These are phyloP conservation scores for Lochmaea crataegi DNA, from an alignment of 2,888 invertebrate species.

Conservation along the genomic window DNA sequence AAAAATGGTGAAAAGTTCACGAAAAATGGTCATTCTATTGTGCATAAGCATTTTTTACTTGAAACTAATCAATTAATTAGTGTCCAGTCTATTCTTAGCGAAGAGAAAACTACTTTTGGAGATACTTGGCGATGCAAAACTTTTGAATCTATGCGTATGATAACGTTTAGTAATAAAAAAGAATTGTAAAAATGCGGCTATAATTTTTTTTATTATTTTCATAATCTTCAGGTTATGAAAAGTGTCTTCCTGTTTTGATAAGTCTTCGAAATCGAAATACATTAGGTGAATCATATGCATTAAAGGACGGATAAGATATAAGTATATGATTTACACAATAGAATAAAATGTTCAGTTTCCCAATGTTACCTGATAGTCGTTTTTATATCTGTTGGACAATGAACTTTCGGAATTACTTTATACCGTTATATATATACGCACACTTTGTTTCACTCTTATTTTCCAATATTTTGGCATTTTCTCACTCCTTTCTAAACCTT, in stretches of 20 bases:
- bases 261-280: conserved; percentile 7
- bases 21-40: no score
- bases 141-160: no score
- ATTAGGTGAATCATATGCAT: conserved; percentile 15
- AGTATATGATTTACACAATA: conserved; percentile 6
- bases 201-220: conserved; percentile 10
- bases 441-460: background rate
- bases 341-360: conserved; percentile 3
- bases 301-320: conserved; percentile 3
- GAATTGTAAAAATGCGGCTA: background rate
- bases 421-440: conserved; percentile 2
- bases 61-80: no score
- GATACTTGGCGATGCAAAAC: no score
- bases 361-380: conserved; percentile 1
- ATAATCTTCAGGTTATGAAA: conserved; percentile 10
- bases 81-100: no score
- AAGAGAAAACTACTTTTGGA: no score
- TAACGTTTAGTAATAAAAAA: no score
- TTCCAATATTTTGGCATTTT: background rate
- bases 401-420: background rate
- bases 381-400: conserved; percentile 9
- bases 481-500: no score
- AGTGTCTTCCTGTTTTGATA: conserved; percentile 6
- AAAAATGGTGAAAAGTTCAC: no score
- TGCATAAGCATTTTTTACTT: no score